These are phyloP conservation scores for Centropus bengalensis DNA, from an alignment of 2,113 vertebrate species.

Conservation along the genomic window DNA sequence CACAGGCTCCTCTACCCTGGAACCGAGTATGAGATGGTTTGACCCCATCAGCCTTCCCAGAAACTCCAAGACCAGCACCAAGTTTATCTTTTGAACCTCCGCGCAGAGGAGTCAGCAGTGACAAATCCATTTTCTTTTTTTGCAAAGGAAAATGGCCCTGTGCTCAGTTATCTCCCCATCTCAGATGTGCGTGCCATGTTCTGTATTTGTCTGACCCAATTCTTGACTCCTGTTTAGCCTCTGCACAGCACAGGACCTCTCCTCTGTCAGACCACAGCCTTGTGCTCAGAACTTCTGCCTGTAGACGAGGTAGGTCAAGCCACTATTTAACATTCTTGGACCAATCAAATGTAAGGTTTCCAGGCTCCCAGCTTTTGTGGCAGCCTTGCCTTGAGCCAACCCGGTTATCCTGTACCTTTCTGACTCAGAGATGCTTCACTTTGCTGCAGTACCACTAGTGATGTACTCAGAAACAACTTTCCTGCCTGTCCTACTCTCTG, in stretches of 20 bases:
- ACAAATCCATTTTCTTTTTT: neutral
- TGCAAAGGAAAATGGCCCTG: neutral
- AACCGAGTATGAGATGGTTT: neutral
- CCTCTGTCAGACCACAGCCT: neutral
- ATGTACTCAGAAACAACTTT: neutral
- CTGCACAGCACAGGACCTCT: neutral
- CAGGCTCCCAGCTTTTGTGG: rapidly evolving
- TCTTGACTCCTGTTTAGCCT: neutral
- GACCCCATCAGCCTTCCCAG: neutral
- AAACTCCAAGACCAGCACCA: neutral
- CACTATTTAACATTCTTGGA: neutral
- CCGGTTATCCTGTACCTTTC: neutral
- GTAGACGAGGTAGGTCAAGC: neutral
- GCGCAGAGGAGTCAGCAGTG: neutral
- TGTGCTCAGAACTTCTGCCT: neutral
- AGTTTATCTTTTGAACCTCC: neutral
- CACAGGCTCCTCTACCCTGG: neutral
- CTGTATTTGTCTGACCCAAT: rapidly evolving
- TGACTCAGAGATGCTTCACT: neutral
- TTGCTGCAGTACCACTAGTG: neutral
- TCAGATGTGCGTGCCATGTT: neutral
- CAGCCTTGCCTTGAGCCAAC: neutral
- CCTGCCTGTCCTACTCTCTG: neutral
- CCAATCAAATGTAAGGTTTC: neutral
- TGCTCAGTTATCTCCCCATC: neutral